Conservation (phyloP, 2,113 vertebrate genomes). For the Ictidomys tridecemlineatus region DNA sequence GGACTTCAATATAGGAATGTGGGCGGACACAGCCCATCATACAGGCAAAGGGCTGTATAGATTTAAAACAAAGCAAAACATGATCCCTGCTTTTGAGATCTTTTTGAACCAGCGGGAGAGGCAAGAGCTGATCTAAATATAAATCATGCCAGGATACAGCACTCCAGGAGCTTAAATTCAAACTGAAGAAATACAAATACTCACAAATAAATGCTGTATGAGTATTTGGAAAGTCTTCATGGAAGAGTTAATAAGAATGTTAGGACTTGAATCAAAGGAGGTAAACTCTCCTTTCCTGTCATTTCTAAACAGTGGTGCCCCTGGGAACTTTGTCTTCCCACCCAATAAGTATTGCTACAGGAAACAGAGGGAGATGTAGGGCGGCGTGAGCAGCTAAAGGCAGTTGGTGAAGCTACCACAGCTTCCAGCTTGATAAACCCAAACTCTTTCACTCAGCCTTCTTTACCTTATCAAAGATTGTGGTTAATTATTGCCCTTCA, state of each 20-base stretch:
- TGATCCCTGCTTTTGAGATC: background rate
- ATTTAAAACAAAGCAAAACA: background rate
- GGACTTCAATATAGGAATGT: background rate
- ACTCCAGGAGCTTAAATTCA: slow-evolving; percentile 14
- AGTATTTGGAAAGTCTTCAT: background rate
- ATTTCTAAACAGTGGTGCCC: background rate
- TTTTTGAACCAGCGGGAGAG: background rate
- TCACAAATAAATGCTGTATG: slow-evolving; percentile 3
- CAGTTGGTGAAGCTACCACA: background rate
- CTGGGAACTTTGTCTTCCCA: background rate
- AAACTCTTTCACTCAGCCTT: background rate
- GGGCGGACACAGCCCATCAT: background rate
- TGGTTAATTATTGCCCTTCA: background rate
- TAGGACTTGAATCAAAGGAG: background rate
- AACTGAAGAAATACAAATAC: slow-evolving; percentile 46
- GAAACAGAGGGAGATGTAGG: accelerated
- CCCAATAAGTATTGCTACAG: background rate
- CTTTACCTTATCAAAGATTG: background rate
- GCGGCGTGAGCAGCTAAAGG: background rate
- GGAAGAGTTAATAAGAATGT: background rate
- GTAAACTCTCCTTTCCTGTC: background rate
- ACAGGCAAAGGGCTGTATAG: background rate
- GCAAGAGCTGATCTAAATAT: slow-evolving; percentile 34
- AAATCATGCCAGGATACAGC: background rate
- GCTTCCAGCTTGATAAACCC: background rate